phyloP scores from a whole-genome alignment of 2,797 vertebrate species.

The Coracias cyanogaster region DNA sequence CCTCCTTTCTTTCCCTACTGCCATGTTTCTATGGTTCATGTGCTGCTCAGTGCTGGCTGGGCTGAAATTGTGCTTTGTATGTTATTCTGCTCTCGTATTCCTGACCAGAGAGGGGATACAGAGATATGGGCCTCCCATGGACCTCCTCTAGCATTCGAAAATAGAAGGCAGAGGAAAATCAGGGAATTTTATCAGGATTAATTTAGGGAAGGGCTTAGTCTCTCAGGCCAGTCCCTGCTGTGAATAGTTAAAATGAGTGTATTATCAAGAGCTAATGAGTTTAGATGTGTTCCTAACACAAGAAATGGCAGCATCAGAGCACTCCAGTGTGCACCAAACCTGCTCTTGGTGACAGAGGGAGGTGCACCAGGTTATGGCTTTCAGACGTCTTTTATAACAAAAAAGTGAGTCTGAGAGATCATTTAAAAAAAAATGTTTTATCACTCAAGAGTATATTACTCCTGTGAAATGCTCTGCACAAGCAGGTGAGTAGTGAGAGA shows the following conservation, averaged over 20 bases:
- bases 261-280: not conserved
- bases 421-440: too few relatives aligned
- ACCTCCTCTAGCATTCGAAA: not conserved
- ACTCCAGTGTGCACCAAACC: not conserved
- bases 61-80: not conserved
- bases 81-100: not conserved
- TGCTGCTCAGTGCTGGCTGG: not conserved
- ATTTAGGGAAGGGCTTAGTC: not conserved
- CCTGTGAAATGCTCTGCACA: not conserved
- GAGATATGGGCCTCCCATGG: not conserved
- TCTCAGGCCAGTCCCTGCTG: not conserved
- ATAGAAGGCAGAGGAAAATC: not conserved
- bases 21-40: not conserved
- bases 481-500: not conserved
- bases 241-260: not conserved
- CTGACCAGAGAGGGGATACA: not conserved
- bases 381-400: not conserved
- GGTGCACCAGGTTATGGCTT: not conserved
- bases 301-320: not conserved
- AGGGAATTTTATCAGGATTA: not conserved
- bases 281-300: not conserved
- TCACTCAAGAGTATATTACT: not conserved
- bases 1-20: not conserved
- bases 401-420: not conserved
- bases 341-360: not conserved